Conservation (phyloP, 2,888 invertebrate species). For the Rhaphigaster nebulosa region DNA sequence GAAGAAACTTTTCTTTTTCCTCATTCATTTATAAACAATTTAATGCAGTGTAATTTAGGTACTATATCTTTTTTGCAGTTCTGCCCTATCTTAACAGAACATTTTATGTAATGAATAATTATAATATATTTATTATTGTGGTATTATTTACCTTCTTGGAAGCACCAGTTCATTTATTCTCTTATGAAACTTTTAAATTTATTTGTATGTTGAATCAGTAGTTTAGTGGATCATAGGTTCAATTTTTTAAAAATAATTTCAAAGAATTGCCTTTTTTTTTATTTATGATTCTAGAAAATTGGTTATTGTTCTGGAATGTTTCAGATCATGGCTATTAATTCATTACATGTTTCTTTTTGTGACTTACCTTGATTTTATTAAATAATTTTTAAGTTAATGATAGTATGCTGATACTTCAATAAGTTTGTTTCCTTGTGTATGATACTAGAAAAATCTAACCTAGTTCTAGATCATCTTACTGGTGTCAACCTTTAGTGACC, state of each 20-base stretch:
- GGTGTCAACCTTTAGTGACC: not conserved
- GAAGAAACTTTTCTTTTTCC: no score
- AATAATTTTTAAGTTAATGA: no score
- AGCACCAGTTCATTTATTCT: no score
- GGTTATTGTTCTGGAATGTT: not conserved
- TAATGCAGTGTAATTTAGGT: no score
- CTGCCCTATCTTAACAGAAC: no score
- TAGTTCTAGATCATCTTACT: slow-evolving; percentile 4
- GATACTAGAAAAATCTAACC: not conserved
- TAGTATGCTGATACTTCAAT: not conserved
- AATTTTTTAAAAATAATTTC: no score
- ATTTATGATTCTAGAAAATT: not conserved
- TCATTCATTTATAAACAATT: no score
- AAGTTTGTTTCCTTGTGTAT: not conserved
- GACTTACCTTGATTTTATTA: not conserved
- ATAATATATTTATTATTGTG: not conserved
- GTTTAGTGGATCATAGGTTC: not conserved
- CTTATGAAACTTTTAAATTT: not conserved
- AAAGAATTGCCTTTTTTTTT: not conserved
- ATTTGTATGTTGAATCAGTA: not conserved
- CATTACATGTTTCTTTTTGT: not conserved
- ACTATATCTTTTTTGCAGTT: no score
- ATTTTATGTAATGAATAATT: no score
- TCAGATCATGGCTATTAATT: not conserved
- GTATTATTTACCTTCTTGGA: not conserved